phyloP scores from a whole-genome alignment of 2,797 vertebrate genomes.

The Acrocephalus scirpaceus region DNA sequence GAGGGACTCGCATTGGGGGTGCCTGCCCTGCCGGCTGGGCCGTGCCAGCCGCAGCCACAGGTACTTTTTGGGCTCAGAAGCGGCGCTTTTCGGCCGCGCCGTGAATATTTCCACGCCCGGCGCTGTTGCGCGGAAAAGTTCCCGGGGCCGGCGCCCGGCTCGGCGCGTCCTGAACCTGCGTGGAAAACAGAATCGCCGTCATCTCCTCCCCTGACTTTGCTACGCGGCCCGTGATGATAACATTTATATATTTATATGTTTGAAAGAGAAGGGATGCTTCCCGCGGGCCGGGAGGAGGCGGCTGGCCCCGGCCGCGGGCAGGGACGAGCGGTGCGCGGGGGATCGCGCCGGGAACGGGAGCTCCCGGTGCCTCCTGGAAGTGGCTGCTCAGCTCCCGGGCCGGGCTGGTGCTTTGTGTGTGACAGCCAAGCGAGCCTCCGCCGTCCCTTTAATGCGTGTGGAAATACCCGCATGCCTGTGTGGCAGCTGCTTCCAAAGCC shows the following conservation, averaged over 20 bases:
- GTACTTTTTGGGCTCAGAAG: not conserved
- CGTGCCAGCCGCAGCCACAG: not conserved
- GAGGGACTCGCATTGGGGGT: too few relatives aligned
- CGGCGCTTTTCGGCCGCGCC: not conserved
- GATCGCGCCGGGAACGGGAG: not conserved
- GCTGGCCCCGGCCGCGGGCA: not conserved
- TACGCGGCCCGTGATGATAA: not conserved
- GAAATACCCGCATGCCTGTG: slow-evolving; percentile 74
- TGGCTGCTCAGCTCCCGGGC: not conserved
- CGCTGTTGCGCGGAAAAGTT: not conserved
- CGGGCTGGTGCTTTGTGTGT: slow-evolving; percentile 12
- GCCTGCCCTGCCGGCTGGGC: not conserved
- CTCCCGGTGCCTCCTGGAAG: not conserved
- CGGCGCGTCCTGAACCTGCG: not conserved
- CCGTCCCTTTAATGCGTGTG: not conserved
- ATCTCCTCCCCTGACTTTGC: not conserved
- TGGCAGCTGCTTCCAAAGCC: slow-evolving; percentile 76
- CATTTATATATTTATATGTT: not conserved
- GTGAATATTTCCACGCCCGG: not conserved
- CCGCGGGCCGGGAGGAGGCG: not conserved
- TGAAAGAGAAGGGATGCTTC: too few relatives aligned
- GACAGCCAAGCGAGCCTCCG: not conserved
- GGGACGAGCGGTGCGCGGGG: not conserved
- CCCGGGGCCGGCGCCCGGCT: not conserved
- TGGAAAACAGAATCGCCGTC: not conserved